Evolutionary conservation across 2,113 vertebrate genomes (phyloP).

Genomic region (zebrafish (Danio rerio)): GRCz12tu NC_133182.1:12145501-12146000

Average conservation of each 20-base stretch:
- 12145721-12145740: too few species aligned
- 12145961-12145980: too few species aligned
- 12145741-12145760: too few species aligned
- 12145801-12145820: constrained; percentile 49
- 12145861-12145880: background rate
- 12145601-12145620: constrained; percentile 57
- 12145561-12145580: constrained; percentile 34
- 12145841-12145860: background rate
- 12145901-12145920: background rate
- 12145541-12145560: background rate
- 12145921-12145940: background rate
- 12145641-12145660: background rate
- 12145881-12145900: background rate
- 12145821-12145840: constrained; percentile 33
- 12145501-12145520: background rate
- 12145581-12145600: constrained; percentile 38
- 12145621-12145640: constrained; percentile 29
- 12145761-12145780: too few species aligned
- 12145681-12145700: background rate
- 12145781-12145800: too few species aligned
- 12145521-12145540: background rate
- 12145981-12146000: too few species aligned
- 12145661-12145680: background rate
- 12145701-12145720: too few species aligned
- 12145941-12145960: background rate